A percentile compares a stretch with the other conserved stretches of the same genome.
phyloP scores from a whole-genome alignment of 2,797 vertebrate species.

The Tragelaphus oryx region DNA sequence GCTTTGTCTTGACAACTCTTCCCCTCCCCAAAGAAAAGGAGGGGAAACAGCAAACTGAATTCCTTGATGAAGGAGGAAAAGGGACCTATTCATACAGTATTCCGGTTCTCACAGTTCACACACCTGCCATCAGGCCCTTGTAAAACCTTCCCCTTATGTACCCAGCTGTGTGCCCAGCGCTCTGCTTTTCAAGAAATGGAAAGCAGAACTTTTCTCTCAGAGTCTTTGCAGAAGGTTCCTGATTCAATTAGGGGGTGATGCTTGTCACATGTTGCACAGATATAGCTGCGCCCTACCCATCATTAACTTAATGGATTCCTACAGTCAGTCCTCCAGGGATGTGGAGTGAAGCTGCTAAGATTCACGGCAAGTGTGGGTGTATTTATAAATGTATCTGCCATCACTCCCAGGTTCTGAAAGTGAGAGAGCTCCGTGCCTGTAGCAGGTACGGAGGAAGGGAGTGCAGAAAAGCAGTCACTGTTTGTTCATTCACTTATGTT shows the following conservation, averaged over 20 bases:
- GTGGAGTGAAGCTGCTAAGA: neutral
- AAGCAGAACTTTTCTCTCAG: neutral
- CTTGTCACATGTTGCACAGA: neutral
- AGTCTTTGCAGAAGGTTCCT: neutral
- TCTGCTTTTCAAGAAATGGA: neutral
- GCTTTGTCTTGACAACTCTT: neutral
- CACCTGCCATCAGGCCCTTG: neutral
- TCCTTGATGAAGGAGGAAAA: neutral
- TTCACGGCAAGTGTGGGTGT: neutral
- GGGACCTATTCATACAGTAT: neutral
- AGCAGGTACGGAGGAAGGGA: neutral
- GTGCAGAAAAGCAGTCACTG: neutral
- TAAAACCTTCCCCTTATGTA: neutral
- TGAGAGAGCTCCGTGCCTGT: neutral
- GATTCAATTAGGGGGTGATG: neutral
- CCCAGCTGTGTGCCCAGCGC: neutral
- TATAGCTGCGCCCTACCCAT: neutral
- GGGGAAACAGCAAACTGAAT: neutral
- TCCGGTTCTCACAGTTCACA: neutral
- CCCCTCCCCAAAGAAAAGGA: neutral
- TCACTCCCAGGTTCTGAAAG: neutral
- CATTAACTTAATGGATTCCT: constrained; percentile 34
- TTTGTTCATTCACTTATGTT: neutral
- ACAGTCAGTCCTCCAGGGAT: neutral
- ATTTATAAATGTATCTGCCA: neutral